Conservation (phyloP, 2,888 invertebrate genomes). For the Lasioglossum pauxillum region DNA sequence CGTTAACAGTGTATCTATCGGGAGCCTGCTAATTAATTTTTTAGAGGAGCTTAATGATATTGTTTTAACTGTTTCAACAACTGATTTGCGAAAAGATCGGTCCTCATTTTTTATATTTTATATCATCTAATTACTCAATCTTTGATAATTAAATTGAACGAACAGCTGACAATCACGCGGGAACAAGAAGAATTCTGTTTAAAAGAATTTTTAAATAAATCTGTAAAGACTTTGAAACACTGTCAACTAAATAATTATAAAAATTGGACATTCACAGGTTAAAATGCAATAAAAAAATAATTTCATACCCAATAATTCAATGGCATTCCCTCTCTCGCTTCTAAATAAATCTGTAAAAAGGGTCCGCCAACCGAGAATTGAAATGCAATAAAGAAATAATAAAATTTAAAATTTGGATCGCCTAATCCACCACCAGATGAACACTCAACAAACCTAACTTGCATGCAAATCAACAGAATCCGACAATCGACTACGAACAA, state of each 20-base stretch:
- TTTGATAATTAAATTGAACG: not conserved
- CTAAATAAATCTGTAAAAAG: too few species aligned
- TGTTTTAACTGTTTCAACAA: not conserved
- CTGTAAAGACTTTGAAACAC: not conserved
- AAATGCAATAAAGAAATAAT: not conserved
- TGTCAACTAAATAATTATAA: not conserved
- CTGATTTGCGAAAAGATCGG: not conserved
- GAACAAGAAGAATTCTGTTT: too few species aligned
- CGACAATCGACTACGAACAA: slow-evolving; percentile 35
- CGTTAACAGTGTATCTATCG: not conserved
- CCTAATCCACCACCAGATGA: not conserved
- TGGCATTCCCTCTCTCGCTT: too few species aligned
- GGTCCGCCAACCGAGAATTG: not conserved
- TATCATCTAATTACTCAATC: not conserved
- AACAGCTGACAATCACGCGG: not conserved
- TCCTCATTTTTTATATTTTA: not conserved
- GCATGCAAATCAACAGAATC: slow-evolving; percentile 19
- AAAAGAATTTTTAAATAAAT: too few species aligned
- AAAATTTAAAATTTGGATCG: not conserved
- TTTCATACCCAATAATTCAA: too few species aligned
- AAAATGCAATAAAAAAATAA: too few species aligned
- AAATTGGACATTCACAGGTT: too few species aligned
- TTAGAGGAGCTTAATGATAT: not conserved
- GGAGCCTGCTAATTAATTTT: not conserved
- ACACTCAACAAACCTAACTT: slow-evolving; percentile 20